A percentile compares a stretch with the other conserved stretches of the same genome.
phyloP scores from a whole-genome alignment of 2,888 invertebrate species.

The Pandemis corylana region DNA sequence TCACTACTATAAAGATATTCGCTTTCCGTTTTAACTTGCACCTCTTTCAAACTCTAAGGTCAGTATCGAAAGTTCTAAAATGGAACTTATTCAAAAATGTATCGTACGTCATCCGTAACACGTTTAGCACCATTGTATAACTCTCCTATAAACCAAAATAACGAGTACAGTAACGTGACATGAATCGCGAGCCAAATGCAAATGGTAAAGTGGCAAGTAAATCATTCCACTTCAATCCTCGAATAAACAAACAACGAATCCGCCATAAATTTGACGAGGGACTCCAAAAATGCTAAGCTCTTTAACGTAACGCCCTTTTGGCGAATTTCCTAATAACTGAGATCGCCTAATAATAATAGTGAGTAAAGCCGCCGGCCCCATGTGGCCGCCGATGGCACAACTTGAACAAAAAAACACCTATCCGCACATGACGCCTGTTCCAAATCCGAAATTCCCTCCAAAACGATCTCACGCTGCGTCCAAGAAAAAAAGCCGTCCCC shows the following conservation, averaged over 20 bases:
- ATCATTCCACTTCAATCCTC: constrained; percentile 54
- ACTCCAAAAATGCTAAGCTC: constrained; percentile 54
- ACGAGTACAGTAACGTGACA: constrained; percentile 5
- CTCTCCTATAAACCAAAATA: neutral
- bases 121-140: neutral
- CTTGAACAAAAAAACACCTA: constrained; percentile 58
- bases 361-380: constrained; percentile 59
- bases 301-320: constrained; percentile 63
- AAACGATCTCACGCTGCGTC: constrained; percentile 82
- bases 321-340: constrained; percentile 63
- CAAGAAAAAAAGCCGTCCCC: constrained; percentile 66
- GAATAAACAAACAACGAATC: constrained; percentile 63
- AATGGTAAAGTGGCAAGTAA: constrained; percentile 29
- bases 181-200: constrained; percentile 13
- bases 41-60: neutral
- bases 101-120: neutral
- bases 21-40: neutral
- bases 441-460: constrained; percentile 80
- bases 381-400: constrained; percentile 60
- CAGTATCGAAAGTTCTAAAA: neutral
- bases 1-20: too few relatives aligned
- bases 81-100: neutral
- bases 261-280: constrained; percentile 57
- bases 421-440: constrained; percentile 64
- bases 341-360: constrained; percentile 67